These are phyloP conservation scores for Lagopus muta DNA, from an alignment of 2,113 vertebrate genomes.

Conservation along the genomic window DNA sequence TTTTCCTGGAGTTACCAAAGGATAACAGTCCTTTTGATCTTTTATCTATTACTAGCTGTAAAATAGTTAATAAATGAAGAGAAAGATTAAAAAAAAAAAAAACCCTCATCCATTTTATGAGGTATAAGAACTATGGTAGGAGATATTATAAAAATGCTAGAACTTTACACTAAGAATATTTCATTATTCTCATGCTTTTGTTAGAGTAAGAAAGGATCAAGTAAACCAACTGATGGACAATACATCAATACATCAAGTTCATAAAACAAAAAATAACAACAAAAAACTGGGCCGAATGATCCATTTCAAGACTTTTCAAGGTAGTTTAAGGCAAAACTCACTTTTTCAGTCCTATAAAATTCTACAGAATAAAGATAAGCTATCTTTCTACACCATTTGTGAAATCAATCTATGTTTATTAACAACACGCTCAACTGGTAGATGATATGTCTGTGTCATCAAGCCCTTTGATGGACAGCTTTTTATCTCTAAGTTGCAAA, in stretches of 20 bases:
- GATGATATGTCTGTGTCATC: not conserved
- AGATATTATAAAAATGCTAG: not conserved
- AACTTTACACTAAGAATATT: not conserved
- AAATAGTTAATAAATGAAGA: not conserved
- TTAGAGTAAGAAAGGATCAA: not conserved
- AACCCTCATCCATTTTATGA: not conserved
- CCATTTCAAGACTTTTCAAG: not conserved
- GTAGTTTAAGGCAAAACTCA: not conserved
- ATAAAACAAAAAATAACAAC: not conserved
- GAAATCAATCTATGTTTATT: not conserved
- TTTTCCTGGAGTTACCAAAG: not conserved
- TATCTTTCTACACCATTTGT: not conserved
- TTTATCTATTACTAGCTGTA: not conserved
- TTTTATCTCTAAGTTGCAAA: constrained; percentile 52
- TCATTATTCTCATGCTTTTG: not conserved
- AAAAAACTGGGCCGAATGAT: not conserved
- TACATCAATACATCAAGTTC: not conserved
- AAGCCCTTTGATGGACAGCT: constrained; percentile 27
- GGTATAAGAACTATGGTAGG: not conserved
- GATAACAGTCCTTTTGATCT: not conserved
- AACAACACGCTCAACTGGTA: no score
- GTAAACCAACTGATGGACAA: not conserved
- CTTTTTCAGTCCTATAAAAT: not conserved
- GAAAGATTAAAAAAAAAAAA: not conserved
- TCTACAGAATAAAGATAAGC: not conserved